Evolutionary conservation across 2,888 invertebrate species (phyloP), one percentile per base, ranked within the genome.

Genomic region (Odontocerum albicorne): DNA sequence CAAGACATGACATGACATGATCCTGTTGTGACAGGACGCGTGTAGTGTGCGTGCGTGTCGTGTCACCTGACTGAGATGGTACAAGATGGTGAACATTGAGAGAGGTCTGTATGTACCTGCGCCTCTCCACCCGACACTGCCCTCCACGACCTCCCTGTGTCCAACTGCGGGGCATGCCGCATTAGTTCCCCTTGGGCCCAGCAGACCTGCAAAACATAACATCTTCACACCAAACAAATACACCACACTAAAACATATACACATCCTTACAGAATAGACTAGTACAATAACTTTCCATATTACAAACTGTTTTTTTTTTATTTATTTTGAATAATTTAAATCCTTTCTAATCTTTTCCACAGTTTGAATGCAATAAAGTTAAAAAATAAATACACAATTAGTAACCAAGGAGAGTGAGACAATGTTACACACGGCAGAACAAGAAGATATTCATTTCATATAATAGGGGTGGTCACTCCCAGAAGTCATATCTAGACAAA

Each of bases 131-230:
- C 27, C 15, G 8, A 16, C 27, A 12, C 22, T 27, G 27, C 43
- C 15, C 43, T 21, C 15, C 32, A 20, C 22, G 33, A 15, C 36
- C 16, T 21, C 8, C 36, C 13, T 35, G 27, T 27, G 6, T 4
- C 33, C 33, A 33, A 16, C 17, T 10, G 13, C 40, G 21, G 15
- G 22, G 42, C 38, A 15, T 19, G 10, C 19, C 45, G 32, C 45
- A 47, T 35, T 47, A 36, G 47, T 47, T 47, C 27, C 47, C 47
- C 47, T 47, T 47, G 33, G 35, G 47, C n/a, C 47, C 47, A 8
- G 21, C 47, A 19, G 47, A 47, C 47, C 47, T 47, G 47, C 22
- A 50, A 44, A 27, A 27, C 27, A 4, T 7, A 27, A 7, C 10
- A 27, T 27, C 10, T 7, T 27, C 4, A 27, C 10, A 27, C 27